Base-by-base conservation (phyloP, 2,888 invertebrate genomes). In the Hydraecia micacea region DNA sequence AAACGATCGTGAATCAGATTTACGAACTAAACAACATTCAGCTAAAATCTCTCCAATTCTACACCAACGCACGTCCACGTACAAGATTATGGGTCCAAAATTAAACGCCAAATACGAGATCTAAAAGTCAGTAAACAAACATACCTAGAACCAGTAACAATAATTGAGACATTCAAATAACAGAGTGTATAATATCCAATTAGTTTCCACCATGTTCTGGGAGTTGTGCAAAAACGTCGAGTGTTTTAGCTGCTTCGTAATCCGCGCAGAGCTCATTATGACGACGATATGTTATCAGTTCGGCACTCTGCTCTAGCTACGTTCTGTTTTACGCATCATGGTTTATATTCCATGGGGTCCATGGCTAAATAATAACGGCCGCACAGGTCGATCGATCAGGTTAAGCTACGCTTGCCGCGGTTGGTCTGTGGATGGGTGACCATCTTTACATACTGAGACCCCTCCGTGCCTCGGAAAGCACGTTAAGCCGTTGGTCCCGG, bases 101-200 rank as follows among this genome's bases (percentile, higher is more conserved):
- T 76, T 42, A 79, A 76, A 76, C 58, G 58, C 65, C 63, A 73
- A 77, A 84, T 75, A n/a, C n/a, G n/a, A 63, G 66, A 74, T 86
- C 87, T 73, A 77, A 49, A 73, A 80, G 65, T 80, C 75, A 66
- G 77, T 83, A 86, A 80, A 85, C 77, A 85, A 85, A 80, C 80
- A 76, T 76, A 55, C 73, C 75, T 75, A 84, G 75, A 75, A 75
- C 74, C 46, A 63, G 80, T 55, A 74, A 77, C 75, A 80, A 77
- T 73, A 73, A 85, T 77, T 60, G 72, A 86, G 74, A 75, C 80
- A 83, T 80, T 86, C 74, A 73, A 86, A 83, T 78, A 75, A 62
- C 75, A 65, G 1, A 81, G 52, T 72, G 55, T 77, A 73, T 75
- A 73, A 75, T 77, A 78, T 83, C 62, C 68, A 86, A 78, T 75